A percentile compares a stretch with the other conserved stretches of the same genome.
Evolutionary conservation across 2,888 invertebrate genomes (phyloP).

Genomic region (Drosophila hamatofila): DNA sequence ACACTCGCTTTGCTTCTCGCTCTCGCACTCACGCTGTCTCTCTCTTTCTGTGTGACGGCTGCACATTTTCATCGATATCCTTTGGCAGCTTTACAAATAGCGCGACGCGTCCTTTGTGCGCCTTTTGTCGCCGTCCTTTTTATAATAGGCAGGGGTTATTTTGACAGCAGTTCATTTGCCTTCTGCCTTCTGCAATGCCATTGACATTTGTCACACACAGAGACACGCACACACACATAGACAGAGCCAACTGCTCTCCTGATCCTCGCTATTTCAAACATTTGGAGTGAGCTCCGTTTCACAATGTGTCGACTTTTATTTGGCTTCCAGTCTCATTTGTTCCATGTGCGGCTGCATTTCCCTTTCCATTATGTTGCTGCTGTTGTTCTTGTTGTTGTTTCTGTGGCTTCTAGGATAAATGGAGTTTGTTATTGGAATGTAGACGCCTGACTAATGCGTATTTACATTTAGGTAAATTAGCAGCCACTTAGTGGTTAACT

Average conservation of each 20-base stretch:
- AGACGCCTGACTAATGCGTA: conserved; percentile 71
- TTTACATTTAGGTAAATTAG: conserved; percentile 67
- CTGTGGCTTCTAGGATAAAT: conserved; percentile 29
- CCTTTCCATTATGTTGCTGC: conserved; percentile 32
- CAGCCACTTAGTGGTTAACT: conserved; percentile 54
- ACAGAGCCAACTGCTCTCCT: conserved; percentile 8
- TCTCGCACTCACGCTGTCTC: neutral
- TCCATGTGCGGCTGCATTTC: conserved; percentile 52
- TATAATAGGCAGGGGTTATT: conserved; percentile 75
- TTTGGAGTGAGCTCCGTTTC: conserved; percentile 41
- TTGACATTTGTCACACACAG: conserved; percentile 63
- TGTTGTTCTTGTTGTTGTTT: conserved; percentile 15
- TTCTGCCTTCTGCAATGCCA: conserved; percentile 57
- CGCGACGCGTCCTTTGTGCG: conserved; percentile 67
- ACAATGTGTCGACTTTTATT: conserved; percentile 65
- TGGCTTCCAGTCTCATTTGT: conserved; percentile 56
- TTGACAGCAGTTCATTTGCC: conserved; percentile 81
- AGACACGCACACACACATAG: neutral
- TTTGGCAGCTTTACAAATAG: conserved; percentile 72
- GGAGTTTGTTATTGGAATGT: conserved; percentile 17
- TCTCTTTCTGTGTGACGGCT: conserved; percentile 55
- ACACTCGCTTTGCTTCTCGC: conserved; percentile 10
- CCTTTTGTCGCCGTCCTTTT: conserved; percentile 62
- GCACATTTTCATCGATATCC: conserved; percentile 69
- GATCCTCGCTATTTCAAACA: conserved; percentile 1